Conservation (phyloP, 30 jellyfish, hydroid and myxozoan genomes). For the Phacellophora camtschatica region DNA sequence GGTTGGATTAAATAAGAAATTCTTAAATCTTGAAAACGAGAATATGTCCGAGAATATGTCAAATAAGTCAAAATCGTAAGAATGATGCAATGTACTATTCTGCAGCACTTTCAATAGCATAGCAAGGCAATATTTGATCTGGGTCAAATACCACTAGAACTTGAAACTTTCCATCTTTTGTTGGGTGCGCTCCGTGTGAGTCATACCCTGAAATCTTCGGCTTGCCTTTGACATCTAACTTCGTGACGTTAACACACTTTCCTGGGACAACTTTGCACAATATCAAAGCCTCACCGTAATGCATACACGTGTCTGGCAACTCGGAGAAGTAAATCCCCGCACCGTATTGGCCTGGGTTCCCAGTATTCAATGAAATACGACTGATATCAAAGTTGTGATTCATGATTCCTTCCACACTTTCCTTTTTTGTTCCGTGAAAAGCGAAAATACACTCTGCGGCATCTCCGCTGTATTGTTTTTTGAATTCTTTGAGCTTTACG, state of each 20-base stretch:
- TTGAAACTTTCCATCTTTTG: constrained; percentile 15
- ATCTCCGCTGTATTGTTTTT: not conserved
- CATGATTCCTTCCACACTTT: constrained; percentile 27
- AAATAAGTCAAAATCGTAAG: no score
- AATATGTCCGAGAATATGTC: no score
- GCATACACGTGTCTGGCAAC: constrained; percentile 39
- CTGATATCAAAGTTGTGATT: constrained; percentile 7
- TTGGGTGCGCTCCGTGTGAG: constrained; percentile 40
- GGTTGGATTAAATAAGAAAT: no score
- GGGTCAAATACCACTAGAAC: not conserved
- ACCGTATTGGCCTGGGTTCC: constrained; percentile 56
- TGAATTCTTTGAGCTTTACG: constrained; percentile 3
- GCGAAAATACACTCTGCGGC: constrained; percentile 28
- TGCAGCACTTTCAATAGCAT: not conserved
- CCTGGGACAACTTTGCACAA: constrained; percentile 55
- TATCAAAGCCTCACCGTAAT: constrained; percentile 19
- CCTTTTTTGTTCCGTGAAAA: constrained; percentile 63
- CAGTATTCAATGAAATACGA: constrained; percentile 12
- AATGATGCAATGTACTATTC: not conserved
- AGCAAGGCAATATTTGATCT: constrained; percentile 59
- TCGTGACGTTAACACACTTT: not conserved
- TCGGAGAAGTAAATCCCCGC: constrained; percentile 64
- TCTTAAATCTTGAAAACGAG: no score
- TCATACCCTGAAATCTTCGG: constrained; percentile 16
- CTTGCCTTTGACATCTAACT: constrained; percentile 9